Evolutionary conservation across 1,140 invertebrate genomes (phyloP).

Genomic region (Ceratoteleas bidentatus): DNA sequence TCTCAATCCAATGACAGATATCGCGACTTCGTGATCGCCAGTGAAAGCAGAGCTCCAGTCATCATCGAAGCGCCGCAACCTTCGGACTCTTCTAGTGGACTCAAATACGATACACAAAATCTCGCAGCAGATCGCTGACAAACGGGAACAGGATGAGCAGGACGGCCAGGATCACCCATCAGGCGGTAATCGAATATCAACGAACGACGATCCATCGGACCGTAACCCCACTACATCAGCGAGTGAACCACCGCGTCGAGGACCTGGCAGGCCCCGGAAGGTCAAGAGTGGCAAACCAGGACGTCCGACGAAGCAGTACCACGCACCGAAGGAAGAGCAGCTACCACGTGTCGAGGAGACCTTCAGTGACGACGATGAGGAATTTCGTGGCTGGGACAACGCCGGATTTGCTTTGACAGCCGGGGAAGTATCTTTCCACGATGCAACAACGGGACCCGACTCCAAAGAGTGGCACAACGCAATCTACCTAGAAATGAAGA

Average conservation of each 20-base stretch:
- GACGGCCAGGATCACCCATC: too few species aligned
- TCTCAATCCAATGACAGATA: background rate
- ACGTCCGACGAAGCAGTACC: constrained; percentile 8
- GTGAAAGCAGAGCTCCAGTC: too few species aligned
- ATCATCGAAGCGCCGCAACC: too few species aligned
- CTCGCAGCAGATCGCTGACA: too few species aligned
- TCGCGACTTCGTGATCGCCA: background rate
- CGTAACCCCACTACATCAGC: too few species aligned
- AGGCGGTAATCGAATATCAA: too few species aligned
- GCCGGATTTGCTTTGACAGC: constrained; percentile 3
- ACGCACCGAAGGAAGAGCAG: background rate
- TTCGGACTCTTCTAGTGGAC: too few species aligned
- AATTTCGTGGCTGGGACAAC: background rate
- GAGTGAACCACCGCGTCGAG: background rate
- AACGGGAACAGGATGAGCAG: too few species aligned
- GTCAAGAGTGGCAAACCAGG: constrained; percentile 4
- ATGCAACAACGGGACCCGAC: constrained; percentile 12
- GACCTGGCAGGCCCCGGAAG: constrained; percentile 5
- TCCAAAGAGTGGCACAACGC: constrained; percentile 14
- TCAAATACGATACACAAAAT: too few species aligned
- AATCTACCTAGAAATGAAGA: constrained; percentile 15
- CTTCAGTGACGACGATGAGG: background rate
- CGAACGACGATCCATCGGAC: too few species aligned
- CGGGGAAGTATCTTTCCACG: constrained; percentile 3
- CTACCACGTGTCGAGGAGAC: background rate